A percentile compares a stretch with the other conserved stretches of the same genome.
Conservation (phyloP, 2,888 invertebrate genomes). For the Andrena bucephala region DNA sequence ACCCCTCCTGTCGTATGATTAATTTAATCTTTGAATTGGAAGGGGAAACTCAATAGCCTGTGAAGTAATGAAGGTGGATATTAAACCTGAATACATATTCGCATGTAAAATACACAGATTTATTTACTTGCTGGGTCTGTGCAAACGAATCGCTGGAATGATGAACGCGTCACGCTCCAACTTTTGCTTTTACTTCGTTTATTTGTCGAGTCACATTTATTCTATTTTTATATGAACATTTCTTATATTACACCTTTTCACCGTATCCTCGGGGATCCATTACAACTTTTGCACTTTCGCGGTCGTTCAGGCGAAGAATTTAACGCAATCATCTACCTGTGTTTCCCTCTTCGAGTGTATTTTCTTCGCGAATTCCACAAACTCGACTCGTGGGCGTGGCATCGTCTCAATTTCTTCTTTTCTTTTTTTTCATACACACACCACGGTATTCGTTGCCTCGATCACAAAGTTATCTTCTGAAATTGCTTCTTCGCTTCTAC, state of each 20-base stretch:
- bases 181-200: neutral
- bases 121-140: too few relatives aligned
- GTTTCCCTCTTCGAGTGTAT: conserved; percentile 17
- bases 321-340: conserved; percentile 68
- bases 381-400: conserved; percentile 23
- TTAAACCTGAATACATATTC: too few relatives aligned
- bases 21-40: conserved; percentile 6
- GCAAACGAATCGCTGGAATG: too few relatives aligned
- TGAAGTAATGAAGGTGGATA: too few relatives aligned
- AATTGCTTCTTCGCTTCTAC: conserved; percentile 50
- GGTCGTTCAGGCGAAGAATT: conserved; percentile 78
- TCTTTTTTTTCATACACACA: conserved; percentile 14
- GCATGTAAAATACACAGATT: too few relatives aligned
- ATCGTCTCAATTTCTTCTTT: conserved; percentile 11
- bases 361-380: conserved; percentile 33
- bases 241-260: neutral
- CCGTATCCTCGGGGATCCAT: neutral
- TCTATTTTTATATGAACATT: neutral
- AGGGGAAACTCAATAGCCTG: too few relatives aligned
- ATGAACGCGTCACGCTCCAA: too few relatives aligned
- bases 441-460: conserved; percentile 29
- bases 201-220: neutral
- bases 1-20: neutral
- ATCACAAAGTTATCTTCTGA: conserved; percentile 45
- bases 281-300: conserved; percentile 24